phyloP scores from a whole-genome alignment of 2,888 invertebrate species.

The Heliconius ethilla region DNA sequence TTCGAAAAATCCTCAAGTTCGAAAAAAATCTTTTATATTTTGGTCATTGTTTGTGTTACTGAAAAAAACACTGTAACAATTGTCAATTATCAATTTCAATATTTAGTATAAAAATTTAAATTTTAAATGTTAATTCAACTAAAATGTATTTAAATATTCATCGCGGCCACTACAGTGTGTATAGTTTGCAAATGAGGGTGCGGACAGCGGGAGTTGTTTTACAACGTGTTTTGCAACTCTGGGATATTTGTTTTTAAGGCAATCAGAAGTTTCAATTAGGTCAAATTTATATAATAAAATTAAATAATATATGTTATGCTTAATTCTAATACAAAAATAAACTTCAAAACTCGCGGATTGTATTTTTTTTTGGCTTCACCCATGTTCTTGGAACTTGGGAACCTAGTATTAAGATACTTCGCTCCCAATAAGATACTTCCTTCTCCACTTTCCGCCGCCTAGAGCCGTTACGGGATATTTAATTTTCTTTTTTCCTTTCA shows the following conservation, averaged over 20 bases:
- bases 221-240: slow-evolving; percentile 55
- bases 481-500: background rate
- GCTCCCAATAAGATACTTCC: no score
- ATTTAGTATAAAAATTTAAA: slow-evolving; percentile 10
- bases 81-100: slow-evolving; percentile 6
- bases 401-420: no score
- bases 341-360: no score
- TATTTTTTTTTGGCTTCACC: background rate
- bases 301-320: background rate
- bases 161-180: slow-evolving; percentile 45
- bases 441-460: no score
- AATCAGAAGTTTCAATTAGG: slow-evolving; percentile 19
- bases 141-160: slow-evolving; percentile 22
- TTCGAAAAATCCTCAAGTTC: no score
- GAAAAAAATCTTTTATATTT: background rate
- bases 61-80: slow-evolving; percentile 1
- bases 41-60: background rate
- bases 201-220: slow-evolving; percentile 65
- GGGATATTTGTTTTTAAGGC: slow-evolving; percentile 52
- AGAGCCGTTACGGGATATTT: background rate
- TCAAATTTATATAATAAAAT: slow-evolving; percentile 2
- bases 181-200: slow-evolving; percentile 59
- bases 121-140: slow-evolving; percentile 8
- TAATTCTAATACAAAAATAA: background rate
- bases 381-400: no score